Conservation (phyloP, 2,113 vertebrate genomes). For the Pogonocichla stellata region DNA sequence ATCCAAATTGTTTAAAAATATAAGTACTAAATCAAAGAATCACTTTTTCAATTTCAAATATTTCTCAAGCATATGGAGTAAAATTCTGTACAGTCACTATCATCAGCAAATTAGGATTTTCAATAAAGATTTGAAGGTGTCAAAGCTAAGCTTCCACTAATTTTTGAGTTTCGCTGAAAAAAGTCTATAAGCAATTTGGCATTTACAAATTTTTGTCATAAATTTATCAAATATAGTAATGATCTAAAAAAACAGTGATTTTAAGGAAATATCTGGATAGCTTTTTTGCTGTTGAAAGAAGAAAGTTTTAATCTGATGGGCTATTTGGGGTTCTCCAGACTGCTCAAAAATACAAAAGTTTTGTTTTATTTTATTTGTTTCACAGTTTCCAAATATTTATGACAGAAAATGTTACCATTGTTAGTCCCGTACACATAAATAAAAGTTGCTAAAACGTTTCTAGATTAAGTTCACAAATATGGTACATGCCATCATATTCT, state of each 20-base stretch:
- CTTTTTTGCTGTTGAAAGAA: not conserved
- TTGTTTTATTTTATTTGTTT: not conserved
- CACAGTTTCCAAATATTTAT: not conserved
- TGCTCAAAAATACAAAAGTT: not conserved
- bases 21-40: not conserved
- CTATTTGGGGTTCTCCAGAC: not conserved
- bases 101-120: not conserved
- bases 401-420: not conserved
- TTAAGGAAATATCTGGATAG: not conserved
- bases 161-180: not conserved
- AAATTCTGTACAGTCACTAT: not conserved
- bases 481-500: not conserved
- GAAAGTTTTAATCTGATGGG: not conserved
- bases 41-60: not conserved
- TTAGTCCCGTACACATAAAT: not conserved
- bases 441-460: not conserved
- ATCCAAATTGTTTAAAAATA: constrained; percentile 32
- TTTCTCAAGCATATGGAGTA: constrained; percentile 1
- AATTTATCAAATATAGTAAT: not conserved
- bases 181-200: not conserved
- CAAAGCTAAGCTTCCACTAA: not conserved
- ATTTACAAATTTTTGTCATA: not conserved
- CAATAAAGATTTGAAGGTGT: not conserved
- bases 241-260: not conserved
- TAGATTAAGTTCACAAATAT: not conserved